These are phyloP conservation scores for Thrips palmi DNA, from an alignment of 1,140 invertebrate species.

Conservation along the genomic window DNA sequence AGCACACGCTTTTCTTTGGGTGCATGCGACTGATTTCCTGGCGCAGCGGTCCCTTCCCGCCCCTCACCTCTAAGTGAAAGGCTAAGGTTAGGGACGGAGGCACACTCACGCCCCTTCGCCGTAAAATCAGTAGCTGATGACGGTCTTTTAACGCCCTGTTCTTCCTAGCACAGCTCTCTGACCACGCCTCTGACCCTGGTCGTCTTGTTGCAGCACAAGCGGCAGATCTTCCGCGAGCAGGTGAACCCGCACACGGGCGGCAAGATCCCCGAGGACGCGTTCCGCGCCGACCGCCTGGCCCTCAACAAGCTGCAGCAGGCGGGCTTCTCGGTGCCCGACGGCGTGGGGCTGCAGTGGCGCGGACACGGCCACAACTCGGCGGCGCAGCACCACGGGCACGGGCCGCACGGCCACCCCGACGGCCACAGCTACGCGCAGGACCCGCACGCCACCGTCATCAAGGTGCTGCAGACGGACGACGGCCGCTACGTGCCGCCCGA, in stretches of 20 bases:
- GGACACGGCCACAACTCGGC: slow-evolving; percentile 21
- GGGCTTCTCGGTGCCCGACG: slow-evolving; percentile 38
- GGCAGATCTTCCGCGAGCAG: slow-evolving; percentile 43
- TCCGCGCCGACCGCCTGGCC: slow-evolving; percentile 34
- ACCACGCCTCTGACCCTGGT: too few species aligned
- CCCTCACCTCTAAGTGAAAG: too few species aligned
- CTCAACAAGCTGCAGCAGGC: slow-evolving; percentile 41
- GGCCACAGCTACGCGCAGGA: slow-evolving; percentile 18
- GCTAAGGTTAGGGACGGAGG: too few species aligned
- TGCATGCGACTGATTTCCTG: too few species aligned
- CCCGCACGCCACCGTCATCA: slow-evolving; percentile 14
- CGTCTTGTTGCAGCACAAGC: slow-evolving; percentile 32
- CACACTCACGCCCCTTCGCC: too few species aligned
- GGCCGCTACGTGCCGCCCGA: slow-evolving; percentile 16
- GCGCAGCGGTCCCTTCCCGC: too few species aligned
- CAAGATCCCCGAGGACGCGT: slow-evolving; percentile 44
- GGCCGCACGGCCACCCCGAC: too few species aligned
- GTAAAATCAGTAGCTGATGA: too few species aligned
- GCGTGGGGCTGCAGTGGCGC: slow-evolving; percentile 32
- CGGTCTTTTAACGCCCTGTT: too few species aligned
- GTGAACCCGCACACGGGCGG: slow-evolving; percentile 38
- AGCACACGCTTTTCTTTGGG: too few species aligned
- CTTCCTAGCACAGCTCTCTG: too few species aligned
- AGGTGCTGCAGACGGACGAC: slow-evolving; percentile 16
- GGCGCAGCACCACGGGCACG: slow-evolving; percentile 20